Base-by-base conservation (phyloP, 2,797 vertebrate genomes). In the Crypturellus tataupa region DNA sequence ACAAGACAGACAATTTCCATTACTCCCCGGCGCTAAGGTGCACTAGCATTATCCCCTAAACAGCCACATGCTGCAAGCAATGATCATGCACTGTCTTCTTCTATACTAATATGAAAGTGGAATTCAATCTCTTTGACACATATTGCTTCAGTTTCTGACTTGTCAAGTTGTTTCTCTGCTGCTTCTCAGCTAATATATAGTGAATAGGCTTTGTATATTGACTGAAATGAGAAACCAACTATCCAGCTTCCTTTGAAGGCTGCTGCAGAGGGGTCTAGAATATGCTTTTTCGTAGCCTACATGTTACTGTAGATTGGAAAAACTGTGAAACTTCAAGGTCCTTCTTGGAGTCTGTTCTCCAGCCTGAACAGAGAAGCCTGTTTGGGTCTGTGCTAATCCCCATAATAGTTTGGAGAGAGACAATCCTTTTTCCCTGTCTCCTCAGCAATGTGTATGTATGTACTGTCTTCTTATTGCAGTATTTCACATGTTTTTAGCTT, bases 121-220 rank as follows among this genome's bases (percentile, higher is more conserved):
- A 95, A 69, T 96, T 98, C 96, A 97, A 91, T 97, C 97, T 96
- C 96, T 97, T 95, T 97, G 97, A 97, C 95, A 97, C 93, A 88
- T 94, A 94, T 56, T 94, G 87, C 85, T 94, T 95, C 94, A 93
- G 92, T 78, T 96, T 94, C 91, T 96, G 80, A 65, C 95, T 95
- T 96, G 90, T 95, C 86, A 95, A 63, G 79, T 85, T 96, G 85
- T 95, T 95, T 96, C 80, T 23, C 91, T 93, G 86, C 78, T 95
- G 89, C 81, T 77, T 77, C 69, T 87, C 68, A 37, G 53, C 85
- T 96, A 93, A 95, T 95, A 58, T 87, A 16, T 91, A 77, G 80
- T 49, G 81, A 97, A 92, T 86, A 82, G 86, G 67, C 73, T 95
- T 77, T 95, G 88, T 88, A 44, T 37, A 51, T 55, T 80, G 87